These are phyloP conservation scores for Buceros bicornis DNA, from an alignment of 2,797 vertebrate species.

Conservation along the genomic window DNA sequence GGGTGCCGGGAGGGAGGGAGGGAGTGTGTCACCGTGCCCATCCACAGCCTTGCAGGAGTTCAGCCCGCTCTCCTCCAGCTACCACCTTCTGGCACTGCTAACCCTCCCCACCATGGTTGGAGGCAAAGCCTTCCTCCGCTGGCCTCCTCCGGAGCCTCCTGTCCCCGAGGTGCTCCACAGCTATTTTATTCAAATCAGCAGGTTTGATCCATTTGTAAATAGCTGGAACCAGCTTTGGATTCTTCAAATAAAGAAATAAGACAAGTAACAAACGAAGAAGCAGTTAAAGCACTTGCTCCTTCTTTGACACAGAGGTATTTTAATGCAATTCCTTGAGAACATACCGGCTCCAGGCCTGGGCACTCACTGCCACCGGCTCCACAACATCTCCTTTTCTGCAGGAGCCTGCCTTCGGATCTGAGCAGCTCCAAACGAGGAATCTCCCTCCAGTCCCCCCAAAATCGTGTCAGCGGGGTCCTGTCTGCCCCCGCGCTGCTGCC, in stretches of 20 bases:
- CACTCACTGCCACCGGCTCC: not conserved
- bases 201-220: not conserved
- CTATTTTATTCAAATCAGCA: not conserved
- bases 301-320: not conserved
- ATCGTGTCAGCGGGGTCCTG: accelerated
- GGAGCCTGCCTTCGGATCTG: not conserved
- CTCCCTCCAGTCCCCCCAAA: accelerated
- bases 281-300: not conserved
- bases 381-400: not conserved
- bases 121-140: not conserved
- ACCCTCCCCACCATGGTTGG: not conserved
- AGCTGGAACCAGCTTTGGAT: not conserved
- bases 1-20: too few relatives aligned
- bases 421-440: not conserved
- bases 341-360: not conserved
- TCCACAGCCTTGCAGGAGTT: not conserved
- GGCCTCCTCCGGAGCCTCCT: not conserved
- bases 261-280: not conserved
- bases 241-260: not conserved
- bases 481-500: accelerated
- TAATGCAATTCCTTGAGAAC: not conserved
- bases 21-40: not conserved
- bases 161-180: not conserved
- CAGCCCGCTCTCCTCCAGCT: not conserved
- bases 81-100: not conserved